Conservation (phyloP, 2,113 vertebrate genomes). For the Corydoras sp. region DNA sequence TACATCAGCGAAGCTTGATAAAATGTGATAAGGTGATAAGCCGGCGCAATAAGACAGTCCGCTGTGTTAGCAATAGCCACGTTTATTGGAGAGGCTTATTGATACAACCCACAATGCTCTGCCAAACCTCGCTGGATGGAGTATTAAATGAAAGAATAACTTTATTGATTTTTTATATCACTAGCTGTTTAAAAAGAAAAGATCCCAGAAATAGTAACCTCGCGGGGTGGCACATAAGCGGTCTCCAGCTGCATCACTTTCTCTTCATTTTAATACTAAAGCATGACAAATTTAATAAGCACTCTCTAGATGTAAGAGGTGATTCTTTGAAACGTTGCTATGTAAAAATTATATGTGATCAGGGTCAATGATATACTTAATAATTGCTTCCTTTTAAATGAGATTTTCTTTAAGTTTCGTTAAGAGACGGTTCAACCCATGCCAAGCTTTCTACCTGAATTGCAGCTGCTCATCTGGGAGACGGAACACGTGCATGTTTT, state of each 20-base stretch:
- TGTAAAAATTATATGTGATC: too few species aligned
- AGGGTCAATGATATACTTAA: too few species aligned
- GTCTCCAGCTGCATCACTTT: slow-evolving; percentile 34
- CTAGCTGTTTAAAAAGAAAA: slow-evolving; percentile 33
- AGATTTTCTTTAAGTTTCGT: too few species aligned
- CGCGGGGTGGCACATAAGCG: slow-evolving; percentile 22
- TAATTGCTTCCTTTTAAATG: too few species aligned
- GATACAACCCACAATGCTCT: slow-evolving; percentile 67
- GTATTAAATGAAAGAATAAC: slow-evolving; percentile 61
- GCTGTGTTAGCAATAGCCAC: slow-evolving; percentile 60
- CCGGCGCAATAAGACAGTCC: slow-evolving; percentile 62
- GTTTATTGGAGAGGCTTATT: slow-evolving; percentile 65
- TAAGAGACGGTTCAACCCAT: too few species aligned
- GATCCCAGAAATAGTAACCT: slow-evolving; percentile 13
- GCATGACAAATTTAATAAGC: slow-evolving; percentile 63
- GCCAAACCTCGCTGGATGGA: slow-evolving; percentile 62
- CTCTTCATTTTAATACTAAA: slow-evolving; percentile 22
- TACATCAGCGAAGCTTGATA: slow-evolving; percentile 63
- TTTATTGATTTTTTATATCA: slow-evolving; percentile 60
- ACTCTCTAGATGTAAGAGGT: slow-evolving; percentile 37
- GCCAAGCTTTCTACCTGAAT: too few species aligned
- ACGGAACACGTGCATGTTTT: too few species aligned
- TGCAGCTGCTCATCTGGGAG: too few species aligned
- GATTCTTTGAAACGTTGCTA: too few species aligned
- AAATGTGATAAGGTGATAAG: slow-evolving; percentile 68